Percentiles rank a stretch among this genome's conserved stretches.
Conservation (phyloP, 2,888 invertebrate species). For the Tetheella fluctuosa region DNA sequence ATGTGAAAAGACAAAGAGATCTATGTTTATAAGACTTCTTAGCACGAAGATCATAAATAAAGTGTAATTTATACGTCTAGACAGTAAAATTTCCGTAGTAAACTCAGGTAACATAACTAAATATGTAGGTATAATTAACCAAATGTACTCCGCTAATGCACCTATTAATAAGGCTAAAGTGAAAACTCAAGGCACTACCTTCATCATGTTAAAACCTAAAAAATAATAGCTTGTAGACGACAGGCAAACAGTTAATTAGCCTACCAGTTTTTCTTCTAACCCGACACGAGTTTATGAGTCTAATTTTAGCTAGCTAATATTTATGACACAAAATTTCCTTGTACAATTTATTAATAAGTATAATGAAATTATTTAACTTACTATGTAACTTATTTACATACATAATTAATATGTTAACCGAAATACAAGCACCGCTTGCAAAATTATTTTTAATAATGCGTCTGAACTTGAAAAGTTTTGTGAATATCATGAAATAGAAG, state of each 20-base stretch:
- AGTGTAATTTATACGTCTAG: conserved; percentile 7
- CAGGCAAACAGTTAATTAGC: conserved; percentile 46
- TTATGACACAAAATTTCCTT: not conserved
- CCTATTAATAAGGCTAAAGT: not conserved
- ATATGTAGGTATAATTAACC: conserved; percentile 14
- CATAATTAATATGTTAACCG: not conserved
- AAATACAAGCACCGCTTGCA: not conserved
- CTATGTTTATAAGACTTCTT: not conserved
- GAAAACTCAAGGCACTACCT: conserved; percentile 17
- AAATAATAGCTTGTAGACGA: conserved; percentile 43
- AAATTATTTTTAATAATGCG: not conserved
- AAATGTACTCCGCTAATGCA: conserved; percentile 12
- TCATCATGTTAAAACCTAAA: conserved; percentile 37
- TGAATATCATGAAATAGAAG: not conserved
- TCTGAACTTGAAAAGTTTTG: too few species aligned
- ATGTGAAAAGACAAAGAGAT: too few species aligned
- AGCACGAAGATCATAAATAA: not conserved
- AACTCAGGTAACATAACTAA: not conserved
- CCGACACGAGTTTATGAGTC: conserved; percentile 7
- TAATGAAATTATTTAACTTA: conserved; percentile 2
- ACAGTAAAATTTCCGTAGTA: conserved; percentile 1
- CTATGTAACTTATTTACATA: conserved; percentile 6
- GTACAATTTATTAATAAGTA: not conserved
- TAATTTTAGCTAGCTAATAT: not conserved
- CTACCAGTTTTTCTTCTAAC: conserved; percentile 23